Evolutionary conservation across 2,113 vertebrate species (phyloP), one percentile per base, ranked within the genome.

Genomic region (Halcyon senegalensis): DNA sequence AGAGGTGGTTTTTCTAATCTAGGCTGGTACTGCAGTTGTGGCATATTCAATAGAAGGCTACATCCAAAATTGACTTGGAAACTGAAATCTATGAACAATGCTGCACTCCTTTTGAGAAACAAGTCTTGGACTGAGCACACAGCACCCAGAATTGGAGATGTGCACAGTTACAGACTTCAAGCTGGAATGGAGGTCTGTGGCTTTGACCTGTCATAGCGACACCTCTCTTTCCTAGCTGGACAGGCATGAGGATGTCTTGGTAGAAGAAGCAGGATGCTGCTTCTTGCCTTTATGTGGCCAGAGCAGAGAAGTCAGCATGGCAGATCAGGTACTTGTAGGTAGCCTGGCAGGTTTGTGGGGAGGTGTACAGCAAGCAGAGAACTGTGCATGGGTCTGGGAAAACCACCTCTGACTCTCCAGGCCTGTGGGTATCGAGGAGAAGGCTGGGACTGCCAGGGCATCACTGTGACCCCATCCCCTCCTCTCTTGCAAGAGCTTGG

Each of bases 351-450:
- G 41, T 25, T 41, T 81, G 35, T 27, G 24, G 31, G 73, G 41
- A 15, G 1, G 5, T 74, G 31, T 64, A 60, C 14, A 50, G 76
- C 16, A 78, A 51, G 19, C 13, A 7, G 9, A 31, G 43, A 83
- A 10, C 59, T 2, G 4, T 9, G 3, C 0, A 2, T 4, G 2
- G 2, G 28, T 18, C 43, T 55, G 30, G 11, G 12, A 25, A 44
- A 87, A 11, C 5, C 7, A 25, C 11, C 6, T 10, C 73, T 55
- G 0, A 0, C 24, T 80, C 4, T 76, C 27, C 3, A 1, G 44
- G 12, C 13, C n/a, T 56, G 24, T 19, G 48, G 10, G 41, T 21
- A 69, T 24, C 0, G 5, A 74, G 28, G n/a, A 82, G 50, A 58
- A 89, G 37, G 7, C 46, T 74, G 44, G 24, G 28, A 28, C 46